Conservation (phyloP, 2,797 vertebrate genomes). For the Phoeniculus purpureus region DNA sequence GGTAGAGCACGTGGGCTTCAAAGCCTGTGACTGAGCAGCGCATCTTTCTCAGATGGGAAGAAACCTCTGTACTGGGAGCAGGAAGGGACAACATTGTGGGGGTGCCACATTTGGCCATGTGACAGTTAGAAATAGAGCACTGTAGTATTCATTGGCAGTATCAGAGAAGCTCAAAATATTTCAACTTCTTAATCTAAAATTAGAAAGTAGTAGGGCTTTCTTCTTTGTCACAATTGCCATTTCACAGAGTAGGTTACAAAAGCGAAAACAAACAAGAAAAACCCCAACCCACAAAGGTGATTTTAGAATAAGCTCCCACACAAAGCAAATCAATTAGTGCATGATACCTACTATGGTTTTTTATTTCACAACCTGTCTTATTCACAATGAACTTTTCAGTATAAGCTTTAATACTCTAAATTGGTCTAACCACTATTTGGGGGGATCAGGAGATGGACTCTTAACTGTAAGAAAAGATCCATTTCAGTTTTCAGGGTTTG, state of each 20-base stretch:
- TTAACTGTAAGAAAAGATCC: neutral
- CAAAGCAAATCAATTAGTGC: neutral
- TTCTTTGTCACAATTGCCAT: neutral
- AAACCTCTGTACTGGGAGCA: conserved; percentile 22
- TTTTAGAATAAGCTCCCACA: neutral
- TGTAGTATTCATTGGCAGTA: neutral
- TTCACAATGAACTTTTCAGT: neutral
- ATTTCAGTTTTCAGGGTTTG: neutral
- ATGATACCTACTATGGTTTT: neutral
- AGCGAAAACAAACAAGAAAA: conserved; percentile 10
- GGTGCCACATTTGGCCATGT: neutral
- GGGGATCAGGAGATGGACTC: neutral
- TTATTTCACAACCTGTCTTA: neutral
- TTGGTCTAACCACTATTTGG: neutral
- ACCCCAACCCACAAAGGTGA: neutral
- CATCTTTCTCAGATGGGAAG: neutral
- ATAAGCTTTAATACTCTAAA: neutral
- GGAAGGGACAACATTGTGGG: conserved; percentile 5
- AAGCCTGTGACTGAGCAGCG: neutral
- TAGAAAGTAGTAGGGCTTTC: neutral
- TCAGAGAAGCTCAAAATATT: neutral
- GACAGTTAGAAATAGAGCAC: conserved; percentile 3
- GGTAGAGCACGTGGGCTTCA: conserved; percentile 11
- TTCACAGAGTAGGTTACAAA: neutral
- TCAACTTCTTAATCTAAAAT: neutral